Conservation (phyloP, 2,888 invertebrate genomes). For the Tachystola acroxantha region DNA sequence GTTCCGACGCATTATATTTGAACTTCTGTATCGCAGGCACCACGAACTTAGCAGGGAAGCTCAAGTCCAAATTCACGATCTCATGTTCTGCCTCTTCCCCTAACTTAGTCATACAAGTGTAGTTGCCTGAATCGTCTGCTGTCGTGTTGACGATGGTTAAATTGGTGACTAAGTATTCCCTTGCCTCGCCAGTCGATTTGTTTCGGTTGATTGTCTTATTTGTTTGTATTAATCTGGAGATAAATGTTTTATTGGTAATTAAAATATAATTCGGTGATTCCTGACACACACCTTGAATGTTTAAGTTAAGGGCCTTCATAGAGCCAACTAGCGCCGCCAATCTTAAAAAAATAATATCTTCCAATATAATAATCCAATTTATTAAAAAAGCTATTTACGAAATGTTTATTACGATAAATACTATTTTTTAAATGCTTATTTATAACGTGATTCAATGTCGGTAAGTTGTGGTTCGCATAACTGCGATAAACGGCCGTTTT, state of each 20-base stretch:
- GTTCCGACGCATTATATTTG: constrained; percentile 27
- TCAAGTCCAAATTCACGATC: constrained; percentile 34
- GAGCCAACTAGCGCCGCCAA: too few species aligned
- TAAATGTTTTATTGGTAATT: background rate
- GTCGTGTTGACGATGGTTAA: constrained; percentile 42
- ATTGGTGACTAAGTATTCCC: constrained; percentile 34
- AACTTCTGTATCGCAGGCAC: background rate
- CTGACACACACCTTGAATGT: background rate
- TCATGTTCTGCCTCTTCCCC: constrained; percentile 23
- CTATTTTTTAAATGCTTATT: too few species aligned
- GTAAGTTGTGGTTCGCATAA: too few species aligned
- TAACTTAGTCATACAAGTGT: constrained; percentile 41
- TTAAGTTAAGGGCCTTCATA: too few species aligned
- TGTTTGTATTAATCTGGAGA: constrained; percentile 31
- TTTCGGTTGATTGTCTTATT: constrained; percentile 19
- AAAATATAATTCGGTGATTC: background rate
- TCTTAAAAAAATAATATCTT: too few species aligned
- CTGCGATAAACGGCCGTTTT: too few species aligned
- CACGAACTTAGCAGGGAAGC: constrained; percentile 32
- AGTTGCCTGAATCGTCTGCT: constrained; percentile 46
- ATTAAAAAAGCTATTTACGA: too few species aligned
- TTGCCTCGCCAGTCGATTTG: constrained; percentile 22
- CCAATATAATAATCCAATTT: too few species aligned
- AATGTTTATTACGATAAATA: too few species aligned
- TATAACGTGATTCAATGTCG: too few species aligned